These are phyloP conservation scores for Eupithecia abbreviata DNA, from an alignment of 2,888 invertebrate genomes.

Conservation along the genomic window DNA sequence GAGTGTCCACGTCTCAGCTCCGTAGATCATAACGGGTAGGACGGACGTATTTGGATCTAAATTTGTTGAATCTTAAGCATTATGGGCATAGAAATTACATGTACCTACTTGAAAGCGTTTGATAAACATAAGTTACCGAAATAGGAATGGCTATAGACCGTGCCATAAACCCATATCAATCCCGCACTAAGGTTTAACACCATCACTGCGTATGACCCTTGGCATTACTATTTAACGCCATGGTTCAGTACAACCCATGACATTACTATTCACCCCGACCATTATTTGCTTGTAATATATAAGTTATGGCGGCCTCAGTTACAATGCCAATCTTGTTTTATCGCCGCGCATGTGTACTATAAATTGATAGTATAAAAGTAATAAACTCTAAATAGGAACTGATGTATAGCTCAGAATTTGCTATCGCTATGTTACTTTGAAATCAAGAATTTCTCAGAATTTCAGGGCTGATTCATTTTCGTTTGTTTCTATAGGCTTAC, in stretches of 20 bases:
- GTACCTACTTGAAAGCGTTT: neutral
- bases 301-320: slow-evolving; percentile 47
- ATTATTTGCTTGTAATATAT: slow-evolving; percentile 52
- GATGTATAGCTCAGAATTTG: slow-evolving; percentile 13
- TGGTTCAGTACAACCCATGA: slow-evolving; percentile 4
- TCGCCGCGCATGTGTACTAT: slow-evolving; percentile 49
- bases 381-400: slow-evolving; percentile 41
- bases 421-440: slow-evolving; percentile 5
- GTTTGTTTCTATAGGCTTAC: neutral
- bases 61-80: neutral
- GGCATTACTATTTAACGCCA: neutral
- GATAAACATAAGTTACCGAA: neutral
- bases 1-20: too few relatives aligned
- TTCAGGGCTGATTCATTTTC: neutral
- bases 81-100: neutral
- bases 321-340: slow-evolving; percentile 51
- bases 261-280: slow-evolving; percentile 43
- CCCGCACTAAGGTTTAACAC: neutral
- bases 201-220: neutral
- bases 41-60: neutral
- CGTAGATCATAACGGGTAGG: too few relatives aligned
- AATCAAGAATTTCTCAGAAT: neutral
- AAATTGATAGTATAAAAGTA: slow-evolving; percentile 50
- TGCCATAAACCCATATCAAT: slow-evolving; percentile 2
- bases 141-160: neutral